Conservation (phyloP, 2,888 invertebrate species). For the Tromatobia lineatoria region DNA sequence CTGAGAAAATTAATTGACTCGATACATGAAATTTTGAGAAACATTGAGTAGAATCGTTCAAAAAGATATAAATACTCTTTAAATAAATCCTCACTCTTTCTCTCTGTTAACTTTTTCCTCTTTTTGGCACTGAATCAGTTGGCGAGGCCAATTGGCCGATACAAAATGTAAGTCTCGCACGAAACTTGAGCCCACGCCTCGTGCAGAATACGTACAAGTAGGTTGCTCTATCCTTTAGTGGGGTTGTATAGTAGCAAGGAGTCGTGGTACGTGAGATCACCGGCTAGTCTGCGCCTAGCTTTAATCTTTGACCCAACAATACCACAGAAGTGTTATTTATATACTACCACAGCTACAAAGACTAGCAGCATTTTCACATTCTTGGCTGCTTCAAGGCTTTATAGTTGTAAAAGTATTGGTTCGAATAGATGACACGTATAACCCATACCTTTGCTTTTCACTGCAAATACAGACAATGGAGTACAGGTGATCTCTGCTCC, state of each 20-base stretch:
- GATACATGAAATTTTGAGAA: not conserved
- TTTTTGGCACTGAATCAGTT: slow-evolving; percentile 29
- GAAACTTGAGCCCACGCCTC: slow-evolving; percentile 42
- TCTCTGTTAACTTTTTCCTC: not conserved
- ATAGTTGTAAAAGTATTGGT: slow-evolving; percentile 6
- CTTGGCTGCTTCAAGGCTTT: not conserved
- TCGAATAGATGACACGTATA: slow-evolving; percentile 13
- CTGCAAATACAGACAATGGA: not conserved
- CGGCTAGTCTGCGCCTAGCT: slow-evolving; percentile 27
- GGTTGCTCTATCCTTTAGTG: slow-evolving; percentile 1
- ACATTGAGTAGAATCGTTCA: slow-evolving; percentile 15
- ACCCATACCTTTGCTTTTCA: not conserved
- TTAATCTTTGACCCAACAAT: slow-evolving; percentile 47
- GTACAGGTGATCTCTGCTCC: slow-evolving; percentile 20
- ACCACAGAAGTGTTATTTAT: slow-evolving; percentile 20
- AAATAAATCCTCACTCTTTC: slow-evolving; percentile 1
- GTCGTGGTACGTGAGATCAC: slow-evolving; percentile 32
- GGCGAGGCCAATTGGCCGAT: slow-evolving; percentile 33
- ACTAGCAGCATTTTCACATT: not conserved
- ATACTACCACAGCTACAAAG: not conserved
- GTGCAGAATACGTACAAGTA: slow-evolving; percentile 7
- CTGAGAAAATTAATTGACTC: not conserved
- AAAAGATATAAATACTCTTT: slow-evolving; percentile 21
- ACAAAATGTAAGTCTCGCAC: slow-evolving; percentile 46
- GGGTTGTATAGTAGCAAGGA: not conserved